These are phyloP conservation scores for Monoplex corrugatus DNA, from an alignment of 2,888 invertebrate genomes.

Conservation along the genomic window DNA sequence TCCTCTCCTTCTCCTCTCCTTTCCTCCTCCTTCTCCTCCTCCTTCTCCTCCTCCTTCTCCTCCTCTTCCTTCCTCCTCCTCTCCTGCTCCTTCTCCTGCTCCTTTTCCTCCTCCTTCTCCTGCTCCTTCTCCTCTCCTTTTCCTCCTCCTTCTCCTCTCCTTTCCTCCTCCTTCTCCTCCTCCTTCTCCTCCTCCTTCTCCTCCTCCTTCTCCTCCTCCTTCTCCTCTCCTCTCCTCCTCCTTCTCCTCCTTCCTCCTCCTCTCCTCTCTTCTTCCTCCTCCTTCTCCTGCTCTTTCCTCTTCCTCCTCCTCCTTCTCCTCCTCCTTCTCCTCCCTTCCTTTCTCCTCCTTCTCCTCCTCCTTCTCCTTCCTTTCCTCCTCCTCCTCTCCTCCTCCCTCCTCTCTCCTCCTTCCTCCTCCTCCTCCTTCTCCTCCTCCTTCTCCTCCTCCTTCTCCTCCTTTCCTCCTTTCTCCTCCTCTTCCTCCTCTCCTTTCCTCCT, in stretches of 20 bases:
- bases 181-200: slow-evolving; percentile 45
- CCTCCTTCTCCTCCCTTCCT: too few species aligned
- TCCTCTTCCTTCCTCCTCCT: slow-evolving; percentile 27
- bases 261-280: background rate
- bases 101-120: slow-evolving; percentile 19
- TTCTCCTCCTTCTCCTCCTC: background rate
- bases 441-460: background rate
- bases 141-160: slow-evolving; percentile 47
- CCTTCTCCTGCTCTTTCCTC: too few species aligned
- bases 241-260: background rate
- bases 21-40: slow-evolving; percentile 45
- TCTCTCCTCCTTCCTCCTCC: background rate
- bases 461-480: background rate
- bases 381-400: background rate
- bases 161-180: slow-evolving; percentile 32
- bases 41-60: slow-evolving; percentile 40
- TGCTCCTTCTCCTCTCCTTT: slow-evolving; percentile 48
- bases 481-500: background rate
- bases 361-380: background rate
- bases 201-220: slow-evolving; percentile 36
- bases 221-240: slow-evolving; percentile 24
- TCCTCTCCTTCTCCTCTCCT: slow-evolving; percentile 41
- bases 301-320: too few species aligned
- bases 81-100: background rate
- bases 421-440: background rate